Conservation (phyloP, 2,797 vertebrate species). For the Platyrinchus mystaceus region DNA sequence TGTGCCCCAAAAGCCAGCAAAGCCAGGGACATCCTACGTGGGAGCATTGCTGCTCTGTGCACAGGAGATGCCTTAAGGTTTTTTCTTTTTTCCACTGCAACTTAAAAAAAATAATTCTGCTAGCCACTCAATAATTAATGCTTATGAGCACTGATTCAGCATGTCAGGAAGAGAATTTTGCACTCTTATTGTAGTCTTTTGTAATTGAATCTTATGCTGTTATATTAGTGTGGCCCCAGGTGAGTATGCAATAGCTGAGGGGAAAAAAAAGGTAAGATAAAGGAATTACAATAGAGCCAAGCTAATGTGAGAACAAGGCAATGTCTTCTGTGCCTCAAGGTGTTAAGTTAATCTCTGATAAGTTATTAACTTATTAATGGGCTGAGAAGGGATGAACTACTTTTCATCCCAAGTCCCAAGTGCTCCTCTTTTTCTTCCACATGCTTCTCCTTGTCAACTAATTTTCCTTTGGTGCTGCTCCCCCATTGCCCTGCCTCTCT, state of each 20-base stretch:
- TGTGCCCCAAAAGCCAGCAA: not conserved
- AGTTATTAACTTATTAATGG: constrained; percentile 79
- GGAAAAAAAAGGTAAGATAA: constrained; percentile 69
- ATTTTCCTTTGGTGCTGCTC: not conserved
- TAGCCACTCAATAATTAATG: constrained; percentile 67
- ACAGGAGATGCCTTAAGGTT: not conserved
- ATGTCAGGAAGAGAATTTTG: constrained; percentile 62
- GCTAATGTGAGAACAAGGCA: constrained; percentile 73
- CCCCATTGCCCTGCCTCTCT: not conserved
- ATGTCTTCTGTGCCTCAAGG: constrained; percentile 73
- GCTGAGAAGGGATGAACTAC: constrained; percentile 71
- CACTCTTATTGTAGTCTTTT: constrained; percentile 67
- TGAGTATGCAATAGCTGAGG: constrained; percentile 69
- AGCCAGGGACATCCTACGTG: not conserved
- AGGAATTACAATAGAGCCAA: constrained; percentile 75
- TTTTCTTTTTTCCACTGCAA: constrained; percentile 4
- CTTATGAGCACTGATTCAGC: constrained; percentile 61
- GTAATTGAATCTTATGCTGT: constrained; percentile 70
- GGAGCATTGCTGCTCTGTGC: not conserved
- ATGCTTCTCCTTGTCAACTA: constrained; percentile 54
- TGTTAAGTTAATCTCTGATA: constrained; percentile 77
- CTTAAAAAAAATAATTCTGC: constrained; percentile 27
- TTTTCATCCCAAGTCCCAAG: constrained; percentile 64
- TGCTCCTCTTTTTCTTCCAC: constrained; percentile 55
- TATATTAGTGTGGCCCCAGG: constrained; percentile 69